These are phyloP conservation scores for Bucorvus abyssinicus DNA, from an alignment of 2,797 vertebrate species.

Conservation along the genomic window DNA sequence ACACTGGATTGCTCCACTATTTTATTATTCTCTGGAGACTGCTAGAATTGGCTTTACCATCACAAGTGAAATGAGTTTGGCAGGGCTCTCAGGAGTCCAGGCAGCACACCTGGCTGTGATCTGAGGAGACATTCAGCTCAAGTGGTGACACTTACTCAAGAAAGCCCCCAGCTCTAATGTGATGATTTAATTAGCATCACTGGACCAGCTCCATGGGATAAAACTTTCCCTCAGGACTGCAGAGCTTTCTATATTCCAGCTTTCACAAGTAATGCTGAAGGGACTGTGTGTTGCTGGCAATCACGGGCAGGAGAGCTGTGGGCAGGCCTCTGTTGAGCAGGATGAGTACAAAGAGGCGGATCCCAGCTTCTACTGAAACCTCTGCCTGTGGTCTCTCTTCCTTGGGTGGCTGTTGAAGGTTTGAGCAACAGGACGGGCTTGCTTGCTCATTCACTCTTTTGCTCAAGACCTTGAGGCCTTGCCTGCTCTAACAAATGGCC, in stretches of 20 bases:
- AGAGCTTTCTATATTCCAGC: background rate
- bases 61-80: slow-evolving; percentile 57
- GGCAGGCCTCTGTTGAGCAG: background rate
- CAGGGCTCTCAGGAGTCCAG: slow-evolving; percentile 27
- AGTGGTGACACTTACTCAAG: slow-evolving; percentile 49
- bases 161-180: slow-evolving; percentile 39
- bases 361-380: background rate
- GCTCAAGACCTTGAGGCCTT: background rate
- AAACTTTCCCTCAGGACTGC: slow-evolving; percentile 6
- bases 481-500: background rate
- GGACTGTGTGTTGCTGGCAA: background rate
- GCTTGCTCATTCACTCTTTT: background rate
- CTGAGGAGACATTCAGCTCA: slow-evolving; percentile 1
- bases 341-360: background rate
- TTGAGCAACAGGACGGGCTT: background rate
- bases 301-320: background rate
- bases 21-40: slow-evolving; percentile 38
- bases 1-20: slow-evolving; percentile 18
- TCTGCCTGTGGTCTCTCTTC: background rate
- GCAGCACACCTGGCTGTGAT: slow-evolving; percentile 23
- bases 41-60: slow-evolving; percentile 15
- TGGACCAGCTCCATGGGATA: slow-evolving; percentile 23
- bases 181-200: slow-evolving; percentile 52
- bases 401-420: background rate
- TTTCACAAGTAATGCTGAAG: background rate